Percentiles rank a stretch among this genome's conserved stretches.
phyloP scores from a whole-genome alignment of 2,113 vertebrate species.

The Pleuronectes platessa region DNA sequence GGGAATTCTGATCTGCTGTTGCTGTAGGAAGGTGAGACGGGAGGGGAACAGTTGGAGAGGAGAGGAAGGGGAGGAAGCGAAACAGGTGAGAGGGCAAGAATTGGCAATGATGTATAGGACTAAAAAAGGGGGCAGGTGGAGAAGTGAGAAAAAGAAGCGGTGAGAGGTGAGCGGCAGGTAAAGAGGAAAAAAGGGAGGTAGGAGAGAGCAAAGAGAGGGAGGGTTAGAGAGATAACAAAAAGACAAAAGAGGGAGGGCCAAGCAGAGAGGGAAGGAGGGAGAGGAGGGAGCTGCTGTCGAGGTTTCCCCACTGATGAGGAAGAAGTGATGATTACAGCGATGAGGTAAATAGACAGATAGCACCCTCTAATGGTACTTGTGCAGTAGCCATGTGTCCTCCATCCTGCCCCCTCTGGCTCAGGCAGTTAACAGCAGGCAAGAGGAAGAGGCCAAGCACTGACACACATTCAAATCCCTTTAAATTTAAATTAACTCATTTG shows the following conservation, averaged over 20 bases:
- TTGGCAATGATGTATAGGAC: slow-evolving; percentile 41
- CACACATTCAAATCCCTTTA: slow-evolving; percentile 6
- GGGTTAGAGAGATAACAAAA: slow-evolving; percentile 42
- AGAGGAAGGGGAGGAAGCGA: slow-evolving; percentile 23
- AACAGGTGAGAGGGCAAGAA: slow-evolving; percentile 38
- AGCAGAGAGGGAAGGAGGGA: slow-evolving; percentile 42
- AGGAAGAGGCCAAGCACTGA: background rate
- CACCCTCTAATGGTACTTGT: slow-evolving; percentile 68
- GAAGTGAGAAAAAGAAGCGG: slow-evolving; percentile 31
- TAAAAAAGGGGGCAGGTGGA: background rate
- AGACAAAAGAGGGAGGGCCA: slow-evolving; percentile 45
- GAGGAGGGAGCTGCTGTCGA: slow-evolving; percentile 41
- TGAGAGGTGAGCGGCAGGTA: slow-evolving; percentile 31
- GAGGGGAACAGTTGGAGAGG: slow-evolving; percentile 16
- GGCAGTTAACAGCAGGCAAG: slow-evolving; percentile 40
- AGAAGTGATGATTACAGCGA: slow-evolving; percentile 48
- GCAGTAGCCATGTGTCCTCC: slow-evolving; percentile 12
- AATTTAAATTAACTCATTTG: slow-evolving; percentile 10
- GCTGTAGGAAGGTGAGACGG: slow-evolving; percentile 53
- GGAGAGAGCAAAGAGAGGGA: slow-evolving; percentile 16
- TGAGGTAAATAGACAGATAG: slow-evolving; percentile 61
- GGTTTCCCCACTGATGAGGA: slow-evolving; percentile 47
- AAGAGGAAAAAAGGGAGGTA: slow-evolving; percentile 26
- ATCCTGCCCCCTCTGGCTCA: slow-evolving; percentile 46
- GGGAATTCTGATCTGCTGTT: slow-evolving; percentile 66